Conservation (phyloP, 2,797 vertebrate species). For the Spinibarbus caldwelli region DNA sequence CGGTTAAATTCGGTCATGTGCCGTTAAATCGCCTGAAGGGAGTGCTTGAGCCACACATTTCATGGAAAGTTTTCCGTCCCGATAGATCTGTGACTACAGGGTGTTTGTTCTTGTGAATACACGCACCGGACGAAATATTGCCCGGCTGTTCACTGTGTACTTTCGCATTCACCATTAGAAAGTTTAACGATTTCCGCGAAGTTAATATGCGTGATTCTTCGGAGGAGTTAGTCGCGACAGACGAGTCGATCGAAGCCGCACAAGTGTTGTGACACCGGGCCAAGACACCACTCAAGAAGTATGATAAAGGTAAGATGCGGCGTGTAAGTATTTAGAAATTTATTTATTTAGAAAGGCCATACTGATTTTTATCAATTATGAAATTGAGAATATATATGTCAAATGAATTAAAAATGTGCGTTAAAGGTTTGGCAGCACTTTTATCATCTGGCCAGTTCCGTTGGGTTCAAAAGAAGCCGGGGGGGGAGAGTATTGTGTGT, state of each 20-base stretch:
- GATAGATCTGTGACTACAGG: background rate
- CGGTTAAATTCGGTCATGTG: background rate
- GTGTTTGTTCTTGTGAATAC: slow-evolving; percentile 3
- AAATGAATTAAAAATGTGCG: background rate
- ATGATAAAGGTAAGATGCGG: slow-evolving; percentile 77
- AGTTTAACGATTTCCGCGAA: slow-evolving; percentile 60
- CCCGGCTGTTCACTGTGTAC: background rate
- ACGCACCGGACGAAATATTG: slow-evolving; percentile 1
- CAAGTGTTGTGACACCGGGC: slow-evolving; percentile 65
- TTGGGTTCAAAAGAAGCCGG: slow-evolving; percentile 47
- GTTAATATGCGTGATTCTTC: slow-evolving; percentile 54
- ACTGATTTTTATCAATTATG: background rate
- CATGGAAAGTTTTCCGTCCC: slow-evolving; percentile 18
- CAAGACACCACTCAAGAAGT: slow-evolving; percentile 64
- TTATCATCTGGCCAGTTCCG: slow-evolving; percentile 23
- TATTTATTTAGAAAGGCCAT: background rate
- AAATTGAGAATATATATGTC: no score
- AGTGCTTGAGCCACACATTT: background rate
- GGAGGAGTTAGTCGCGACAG: slow-evolving; percentile 57
- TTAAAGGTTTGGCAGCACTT: background rate
- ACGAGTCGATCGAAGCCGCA: slow-evolving; percentile 61
- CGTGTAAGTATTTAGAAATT: no score
- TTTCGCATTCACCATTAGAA: background rate
- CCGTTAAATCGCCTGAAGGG: background rate
- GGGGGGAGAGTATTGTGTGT: slow-evolving; percentile 56